phyloP scores from a whole-genome alignment of 2,797 vertebrate genomes.

The Threskiornis aethiopicus region DNA sequence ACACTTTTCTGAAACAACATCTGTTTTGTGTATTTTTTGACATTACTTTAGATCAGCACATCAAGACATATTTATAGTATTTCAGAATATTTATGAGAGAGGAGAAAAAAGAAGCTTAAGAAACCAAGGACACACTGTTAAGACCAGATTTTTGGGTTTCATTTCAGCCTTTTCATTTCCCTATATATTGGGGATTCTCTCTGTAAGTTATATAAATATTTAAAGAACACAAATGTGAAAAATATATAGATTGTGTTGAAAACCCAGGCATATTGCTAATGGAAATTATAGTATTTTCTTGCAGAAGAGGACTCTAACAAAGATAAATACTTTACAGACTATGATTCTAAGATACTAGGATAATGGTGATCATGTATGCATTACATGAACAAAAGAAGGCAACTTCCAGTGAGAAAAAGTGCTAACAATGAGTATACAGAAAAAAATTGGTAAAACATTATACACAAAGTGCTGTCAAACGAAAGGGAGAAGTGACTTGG shows the following conservation, averaged over 20 bases:
- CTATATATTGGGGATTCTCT: background rate
- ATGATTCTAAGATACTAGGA: background rate
- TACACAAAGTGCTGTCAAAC: background rate
- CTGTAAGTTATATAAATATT: background rate
- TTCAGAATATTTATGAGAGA: background rate
- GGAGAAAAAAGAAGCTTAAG: background rate
- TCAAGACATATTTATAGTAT: background rate
- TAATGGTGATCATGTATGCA: background rate
- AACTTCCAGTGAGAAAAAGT: background rate
- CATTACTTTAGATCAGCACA: background rate
- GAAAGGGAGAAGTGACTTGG: background rate
- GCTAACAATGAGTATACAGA: background rate
- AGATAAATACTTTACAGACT: background rate
- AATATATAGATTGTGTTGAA: background rate
- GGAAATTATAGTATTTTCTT: background rate
- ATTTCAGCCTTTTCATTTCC: background rate
- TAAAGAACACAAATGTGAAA: background rate
- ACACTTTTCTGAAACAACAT: background rate
- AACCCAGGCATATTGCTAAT: background rate
- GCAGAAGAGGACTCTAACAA: background rate
- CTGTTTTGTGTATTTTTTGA: background rate
- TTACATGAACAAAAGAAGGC: background rate
- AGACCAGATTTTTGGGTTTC: background rate
- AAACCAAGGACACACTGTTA: background rate
- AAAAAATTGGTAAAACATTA: background rate